Conservation (phyloP, 2,113 vertebrate genomes). For the Myotis brandtii region DNA sequence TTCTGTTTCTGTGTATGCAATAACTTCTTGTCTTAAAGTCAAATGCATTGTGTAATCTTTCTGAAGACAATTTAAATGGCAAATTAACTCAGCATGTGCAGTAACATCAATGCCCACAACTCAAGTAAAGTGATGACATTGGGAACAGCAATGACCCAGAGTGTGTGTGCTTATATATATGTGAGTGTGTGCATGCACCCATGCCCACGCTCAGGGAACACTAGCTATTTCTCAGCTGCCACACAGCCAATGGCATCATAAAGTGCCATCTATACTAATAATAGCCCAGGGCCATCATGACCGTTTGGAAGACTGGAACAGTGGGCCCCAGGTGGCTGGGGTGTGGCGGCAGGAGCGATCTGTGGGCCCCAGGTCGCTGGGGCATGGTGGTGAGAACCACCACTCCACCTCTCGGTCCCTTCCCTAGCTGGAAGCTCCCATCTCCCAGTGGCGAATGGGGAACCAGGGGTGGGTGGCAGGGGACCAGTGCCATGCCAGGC, state of each 20-base stretch:
- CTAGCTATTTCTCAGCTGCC: background rate
- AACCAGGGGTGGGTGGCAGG: too few species aligned
- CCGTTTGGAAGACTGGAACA: too few species aligned
- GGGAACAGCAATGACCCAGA: background rate
- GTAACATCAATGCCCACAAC: background rate
- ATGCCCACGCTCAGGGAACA: background rate
- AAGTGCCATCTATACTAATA: background rate
- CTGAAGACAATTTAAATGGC: constrained; percentile 11
- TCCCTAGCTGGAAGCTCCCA: too few species aligned
- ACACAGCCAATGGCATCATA: background rate
- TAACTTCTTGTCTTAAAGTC: constrained; percentile 41
- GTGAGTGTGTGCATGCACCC: accelerated
- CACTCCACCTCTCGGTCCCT: too few species aligned
- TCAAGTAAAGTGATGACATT: background rate
- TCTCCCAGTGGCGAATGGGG: too few species aligned
- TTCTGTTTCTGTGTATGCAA: background rate
- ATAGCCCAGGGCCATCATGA: too few species aligned
- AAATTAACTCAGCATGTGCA: background rate
- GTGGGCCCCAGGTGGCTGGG: too few species aligned
- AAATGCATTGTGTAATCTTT: constrained; percentile 25
- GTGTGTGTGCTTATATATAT: too few species aligned
- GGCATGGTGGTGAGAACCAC: too few species aligned
- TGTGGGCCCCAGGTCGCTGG: too few species aligned
- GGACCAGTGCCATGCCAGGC: too few species aligned
- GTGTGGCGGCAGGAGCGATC: too few species aligned